phyloP scores from a whole-genome alignment of 2,888 invertebrate genomes.

The Theodoxus fluviatilis region DNA sequence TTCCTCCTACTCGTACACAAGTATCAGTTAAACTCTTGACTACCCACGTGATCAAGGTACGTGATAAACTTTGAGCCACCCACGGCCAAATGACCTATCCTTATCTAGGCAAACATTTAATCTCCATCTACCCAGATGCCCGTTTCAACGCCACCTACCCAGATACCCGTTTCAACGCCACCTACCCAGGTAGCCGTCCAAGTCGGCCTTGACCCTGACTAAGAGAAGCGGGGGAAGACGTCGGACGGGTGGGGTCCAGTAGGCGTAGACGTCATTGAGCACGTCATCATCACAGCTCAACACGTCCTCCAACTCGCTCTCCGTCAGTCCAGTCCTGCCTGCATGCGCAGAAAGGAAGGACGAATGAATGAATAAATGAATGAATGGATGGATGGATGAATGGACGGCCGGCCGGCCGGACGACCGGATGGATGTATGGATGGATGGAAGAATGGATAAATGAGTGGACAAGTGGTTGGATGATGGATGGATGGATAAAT shows the following conservation, averaged over 20 bases:
- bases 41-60: too few relatives aligned
- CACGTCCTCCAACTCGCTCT: slow-evolving; percentile 55
- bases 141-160: neutral
- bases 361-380: too few relatives aligned
- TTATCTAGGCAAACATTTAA: neutral
- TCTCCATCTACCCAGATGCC: neutral
- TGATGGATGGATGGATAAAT: too few relatives aligned
- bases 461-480: too few relatives aligned
- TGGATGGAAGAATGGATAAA: too few relatives aligned
- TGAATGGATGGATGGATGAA: too few relatives aligned
- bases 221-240: slow-evolving; percentile 58
- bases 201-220: slow-evolving; percentile 52
- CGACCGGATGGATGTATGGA: too few relatives aligned
- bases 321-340: slow-evolving; percentile 48
- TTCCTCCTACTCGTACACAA: neutral
- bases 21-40: too few relatives aligned
- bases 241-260: slow-evolving; percentile 50
- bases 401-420: too few relatives aligned
- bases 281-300: slow-evolving; percentile 55
- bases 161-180: neutral
- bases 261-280: slow-evolving; percentile 44
- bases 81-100: too few relatives aligned
- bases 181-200: slow-evolving; percentile 50
- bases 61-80: too few relatives aligned
- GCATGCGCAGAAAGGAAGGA: too few relatives aligned